Evolutionary conservation across 1,140 invertebrate species (phyloP).

Genomic region (Spodoptera frugiperda): DNA sequence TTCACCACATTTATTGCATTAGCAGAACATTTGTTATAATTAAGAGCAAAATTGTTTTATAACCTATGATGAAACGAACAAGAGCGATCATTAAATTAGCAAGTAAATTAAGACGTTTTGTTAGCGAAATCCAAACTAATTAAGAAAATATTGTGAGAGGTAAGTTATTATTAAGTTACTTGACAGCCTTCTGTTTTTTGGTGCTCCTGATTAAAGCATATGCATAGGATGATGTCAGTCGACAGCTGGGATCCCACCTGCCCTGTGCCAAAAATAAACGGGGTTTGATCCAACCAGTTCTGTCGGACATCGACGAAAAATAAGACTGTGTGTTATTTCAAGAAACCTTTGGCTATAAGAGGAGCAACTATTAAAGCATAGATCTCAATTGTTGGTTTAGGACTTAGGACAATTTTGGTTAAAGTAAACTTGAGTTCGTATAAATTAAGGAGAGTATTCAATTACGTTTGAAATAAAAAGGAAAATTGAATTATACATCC

Average conservation of each 20-base stretch:
- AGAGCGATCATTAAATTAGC: slow-evolving; percentile 9
- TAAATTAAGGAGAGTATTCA: not conserved
- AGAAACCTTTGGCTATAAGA: not conserved
- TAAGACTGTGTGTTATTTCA: not conserved
- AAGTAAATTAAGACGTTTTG: slow-evolving; percentile 17
- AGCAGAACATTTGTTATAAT: slow-evolving; percentile 35
- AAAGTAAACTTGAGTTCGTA: too few species aligned
- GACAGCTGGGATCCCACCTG: slow-evolving; percentile 24
- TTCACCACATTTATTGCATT: not conserved
- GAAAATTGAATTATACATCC: too few species aligned
- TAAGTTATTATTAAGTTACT: not conserved
- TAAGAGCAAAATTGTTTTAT: slow-evolving; percentile 26
- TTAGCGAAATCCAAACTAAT: not conserved
- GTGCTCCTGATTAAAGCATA: not conserved
- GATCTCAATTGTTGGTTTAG: not conserved
- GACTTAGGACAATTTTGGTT: too few species aligned
- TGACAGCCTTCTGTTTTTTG: not conserved
- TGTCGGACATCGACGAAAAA: not conserved
- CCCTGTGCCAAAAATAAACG: slow-evolving; percentile 14
- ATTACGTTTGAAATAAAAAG: too few species aligned
- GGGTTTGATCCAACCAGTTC: not conserved
- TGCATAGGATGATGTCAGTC: not conserved
- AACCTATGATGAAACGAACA: not conserved
- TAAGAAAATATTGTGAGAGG: not conserved
- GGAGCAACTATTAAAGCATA: not conserved